phyloP scores from a whole-genome alignment of 2,888 invertebrate genomes.

The Reticulitermes lucifugus region DNA sequence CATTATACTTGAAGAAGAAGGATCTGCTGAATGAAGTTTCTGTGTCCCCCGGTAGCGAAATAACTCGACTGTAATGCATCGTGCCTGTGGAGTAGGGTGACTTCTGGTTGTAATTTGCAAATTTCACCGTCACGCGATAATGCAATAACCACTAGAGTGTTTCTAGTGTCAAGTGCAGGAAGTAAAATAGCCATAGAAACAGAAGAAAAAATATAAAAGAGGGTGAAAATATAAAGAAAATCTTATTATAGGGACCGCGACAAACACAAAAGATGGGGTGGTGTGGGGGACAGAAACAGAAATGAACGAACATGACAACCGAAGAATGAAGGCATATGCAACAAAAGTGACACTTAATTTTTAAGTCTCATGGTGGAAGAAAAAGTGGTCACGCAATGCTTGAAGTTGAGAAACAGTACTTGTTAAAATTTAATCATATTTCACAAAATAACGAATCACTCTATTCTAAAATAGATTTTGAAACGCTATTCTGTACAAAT shows the following conservation, averaged over 20 bases:
- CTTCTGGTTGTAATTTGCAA: not conserved
- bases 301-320: conserved; percentile 9
- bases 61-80: not conserved
- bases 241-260: conserved; percentile 12
- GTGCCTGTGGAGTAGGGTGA: not conserved
- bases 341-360: conserved; percentile 17
- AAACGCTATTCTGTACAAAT: not conserved
- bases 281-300: not conserved
- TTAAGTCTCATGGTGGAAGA: not conserved
- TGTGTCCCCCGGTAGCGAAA: not conserved
- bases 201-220: not conserved
- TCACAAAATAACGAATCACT: not conserved
- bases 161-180: conserved; percentile 9
- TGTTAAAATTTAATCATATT: conserved; percentile 10
- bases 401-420: not conserved
- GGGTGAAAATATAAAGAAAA: conserved; percentile 23
- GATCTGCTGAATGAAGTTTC: not conserved
- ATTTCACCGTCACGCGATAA: not conserved
- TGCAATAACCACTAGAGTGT: not conserved
- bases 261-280: not conserved
- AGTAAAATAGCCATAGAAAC: not conserved
- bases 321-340: not conserved
- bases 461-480: not conserved
- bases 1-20: not conserved
- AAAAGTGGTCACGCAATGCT: not conserved